phyloP scores from a whole-genome alignment of 2,113 vertebrate genomes.

The Otocyon megalotis region DNA sequence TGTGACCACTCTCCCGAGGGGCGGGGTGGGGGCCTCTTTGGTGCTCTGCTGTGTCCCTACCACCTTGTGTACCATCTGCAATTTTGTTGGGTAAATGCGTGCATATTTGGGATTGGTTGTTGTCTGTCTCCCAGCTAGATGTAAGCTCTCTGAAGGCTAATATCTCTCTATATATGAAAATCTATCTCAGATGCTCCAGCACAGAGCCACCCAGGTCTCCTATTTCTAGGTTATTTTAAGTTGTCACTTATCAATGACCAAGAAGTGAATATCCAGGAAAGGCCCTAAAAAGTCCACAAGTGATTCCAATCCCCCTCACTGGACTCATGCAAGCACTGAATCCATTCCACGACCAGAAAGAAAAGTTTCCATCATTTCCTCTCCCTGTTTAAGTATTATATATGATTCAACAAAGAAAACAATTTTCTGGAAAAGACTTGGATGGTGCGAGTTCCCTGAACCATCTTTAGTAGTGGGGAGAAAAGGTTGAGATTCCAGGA shows the following conservation, averaged over 20 bases:
- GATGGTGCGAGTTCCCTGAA: neutral
- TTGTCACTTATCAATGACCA: neutral
- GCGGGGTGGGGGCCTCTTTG: neutral
- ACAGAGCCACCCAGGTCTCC: no score
- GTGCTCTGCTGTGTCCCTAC: neutral
- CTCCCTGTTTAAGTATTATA: neutral
- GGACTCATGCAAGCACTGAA: neutral
- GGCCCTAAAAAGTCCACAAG: neutral
- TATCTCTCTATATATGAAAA: no score
- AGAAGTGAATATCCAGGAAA: neutral
- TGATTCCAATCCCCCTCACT: neutral
- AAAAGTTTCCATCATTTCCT: slow-evolving; percentile 24
- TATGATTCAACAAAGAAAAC: slow-evolving; percentile 2
- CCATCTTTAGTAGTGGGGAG: neutral
- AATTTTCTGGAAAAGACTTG: slow-evolving; percentile 22
- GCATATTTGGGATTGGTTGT: neutral
- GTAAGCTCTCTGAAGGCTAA: neutral
- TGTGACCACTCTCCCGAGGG: neutral
- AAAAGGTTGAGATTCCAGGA: neutral
- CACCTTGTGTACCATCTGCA: neutral
- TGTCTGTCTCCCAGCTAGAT: neutral
- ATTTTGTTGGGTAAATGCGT: neutral
- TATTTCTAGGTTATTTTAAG: slow-evolving; percentile 27
- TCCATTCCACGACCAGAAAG: neutral
- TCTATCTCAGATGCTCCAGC: no score